A percentile compares a stretch with the other conserved stretches of the same genome.
These are phyloP conservation scores for Phoeniculus purpureus DNA, from an alignment of 2,797 vertebrate genomes.

Conservation along the genomic window DNA sequence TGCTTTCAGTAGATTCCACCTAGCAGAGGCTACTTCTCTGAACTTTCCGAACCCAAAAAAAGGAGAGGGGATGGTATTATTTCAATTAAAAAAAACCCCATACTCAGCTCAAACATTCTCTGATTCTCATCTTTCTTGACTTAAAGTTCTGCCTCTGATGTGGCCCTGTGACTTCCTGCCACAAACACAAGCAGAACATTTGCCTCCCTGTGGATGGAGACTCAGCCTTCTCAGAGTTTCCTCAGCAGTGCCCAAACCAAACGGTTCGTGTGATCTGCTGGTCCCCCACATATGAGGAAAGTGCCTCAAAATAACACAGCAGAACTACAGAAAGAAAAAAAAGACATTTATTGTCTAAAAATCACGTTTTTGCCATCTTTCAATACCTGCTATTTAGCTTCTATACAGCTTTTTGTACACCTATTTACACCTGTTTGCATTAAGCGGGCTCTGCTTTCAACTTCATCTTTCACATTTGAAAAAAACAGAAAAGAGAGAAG, in stretches of 20 bases:
- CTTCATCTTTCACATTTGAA: slow-evolving; percentile 22
- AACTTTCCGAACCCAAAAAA: not conserved
- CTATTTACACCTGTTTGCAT: slow-evolving; percentile 68
- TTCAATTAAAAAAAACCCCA: not conserved
- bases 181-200: not conserved
- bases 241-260: not conserved
- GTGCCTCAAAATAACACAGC: slow-evolving; percentile 27
- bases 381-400: slow-evolving; percentile 29
- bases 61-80: not conserved
- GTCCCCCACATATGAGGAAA: accelerated
- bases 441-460: slow-evolving; percentile 8
- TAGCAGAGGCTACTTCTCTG: not conserved
- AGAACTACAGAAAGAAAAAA: slow-evolving; percentile 56
- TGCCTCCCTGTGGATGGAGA: accelerated
- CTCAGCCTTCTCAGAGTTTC: not conserved
- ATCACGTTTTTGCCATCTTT: slow-evolving; percentile 13
- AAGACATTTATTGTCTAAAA: slow-evolving; percentile 62
- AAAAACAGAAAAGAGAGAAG: not conserved
- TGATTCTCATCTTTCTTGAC: not conserved
- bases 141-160: not conserved
- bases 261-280: not conserved
- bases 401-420: slow-evolving; percentile 62
- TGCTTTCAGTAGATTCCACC: not conserved
- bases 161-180: not conserved
- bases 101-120: not conserved